Conservation (phyloP, 1,140 invertebrate species). For the Dinoponera quadriceps region DNA sequence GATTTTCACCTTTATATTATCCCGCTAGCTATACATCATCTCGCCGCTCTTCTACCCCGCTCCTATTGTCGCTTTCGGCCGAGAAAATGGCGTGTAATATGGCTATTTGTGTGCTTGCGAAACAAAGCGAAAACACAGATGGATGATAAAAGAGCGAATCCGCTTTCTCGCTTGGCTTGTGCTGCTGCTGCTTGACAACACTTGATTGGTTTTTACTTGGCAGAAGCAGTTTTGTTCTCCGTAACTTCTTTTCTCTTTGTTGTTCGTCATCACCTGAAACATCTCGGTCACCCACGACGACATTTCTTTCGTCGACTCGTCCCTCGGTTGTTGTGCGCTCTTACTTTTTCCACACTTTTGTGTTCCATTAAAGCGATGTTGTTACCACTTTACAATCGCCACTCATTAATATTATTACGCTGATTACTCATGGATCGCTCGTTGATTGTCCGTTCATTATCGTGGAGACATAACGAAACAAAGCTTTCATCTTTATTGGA, state of each 20-base stretch:
- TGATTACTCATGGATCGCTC: constrained; percentile 49
- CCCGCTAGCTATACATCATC: neutral
- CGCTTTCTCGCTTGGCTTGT: constrained; percentile 65
- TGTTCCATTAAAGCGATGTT: constrained; percentile 14
- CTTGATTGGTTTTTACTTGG: constrained; percentile 63
- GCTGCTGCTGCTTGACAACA: constrained; percentile 63
- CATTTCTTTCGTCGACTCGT: constrained; percentile 24
- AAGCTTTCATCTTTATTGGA: constrained; percentile 72
- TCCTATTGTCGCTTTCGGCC: constrained; percentile 57
- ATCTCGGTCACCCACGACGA: constrained; percentile 10
- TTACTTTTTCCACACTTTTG: constrained; percentile 23
- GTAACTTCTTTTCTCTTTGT: constrained; percentile 50
- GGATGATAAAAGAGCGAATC: constrained; percentile 52
- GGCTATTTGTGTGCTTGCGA: constrained; percentile 68
- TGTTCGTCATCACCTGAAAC: constrained; percentile 24
- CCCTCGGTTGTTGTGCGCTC: constrained; percentile 27
- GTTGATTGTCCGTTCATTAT: constrained; percentile 70
- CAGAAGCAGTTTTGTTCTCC: constrained; percentile 66
- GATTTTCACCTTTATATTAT: constrained; percentile 62
- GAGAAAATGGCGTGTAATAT: constrained; percentile 64
- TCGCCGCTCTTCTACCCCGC: constrained; percentile 12
- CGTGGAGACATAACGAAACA: constrained; percentile 60
- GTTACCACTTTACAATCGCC: constrained; percentile 49
- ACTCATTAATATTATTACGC: constrained; percentile 59
- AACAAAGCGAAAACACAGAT: constrained; percentile 2